A percentile compares a stretch with the other conserved stretches of the same genome.
phyloP scores from a whole-genome alignment of 2,888 invertebrate species.

The Lysandra bellargus region DNA sequence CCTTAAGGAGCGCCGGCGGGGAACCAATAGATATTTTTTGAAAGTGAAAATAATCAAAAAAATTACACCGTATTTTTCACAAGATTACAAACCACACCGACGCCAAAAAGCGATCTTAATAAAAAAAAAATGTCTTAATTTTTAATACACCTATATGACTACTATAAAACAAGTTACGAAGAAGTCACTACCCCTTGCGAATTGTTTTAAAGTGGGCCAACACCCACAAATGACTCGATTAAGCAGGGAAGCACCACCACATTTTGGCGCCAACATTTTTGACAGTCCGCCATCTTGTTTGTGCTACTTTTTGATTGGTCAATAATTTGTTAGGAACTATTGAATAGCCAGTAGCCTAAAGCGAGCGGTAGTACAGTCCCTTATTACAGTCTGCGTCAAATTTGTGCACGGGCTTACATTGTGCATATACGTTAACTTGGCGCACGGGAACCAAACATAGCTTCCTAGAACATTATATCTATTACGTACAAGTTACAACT shows the following conservation, averaged over 20 bases:
- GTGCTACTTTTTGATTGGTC: slow-evolving; percentile 14
- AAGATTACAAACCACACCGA: slow-evolving; percentile 43
- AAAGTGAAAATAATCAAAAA: slow-evolving; percentile 49
- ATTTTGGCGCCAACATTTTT: neutral
- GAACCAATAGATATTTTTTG: slow-evolving; percentile 36
- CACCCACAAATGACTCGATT: slow-evolving; percentile 12
- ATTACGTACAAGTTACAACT: neutral
- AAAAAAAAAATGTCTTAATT: slow-evolving; percentile 58
- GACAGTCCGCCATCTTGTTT: slow-evolving; percentile 9
- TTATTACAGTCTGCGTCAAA: neutral
- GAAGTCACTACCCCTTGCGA: slow-evolving; percentile 11
- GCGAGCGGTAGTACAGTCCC: neutral
- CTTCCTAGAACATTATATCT: neutral
- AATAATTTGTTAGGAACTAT: slow-evolving; percentile 15
- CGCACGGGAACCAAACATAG: neutral
- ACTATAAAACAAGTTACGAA: slow-evolving; percentile 45
- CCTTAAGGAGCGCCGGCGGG: slow-evolving; percentile 58
- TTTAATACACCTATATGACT: slow-evolving; percentile 51
- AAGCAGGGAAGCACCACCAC: neutral
- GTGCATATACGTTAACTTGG: neutral
- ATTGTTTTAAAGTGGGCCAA: neutral
- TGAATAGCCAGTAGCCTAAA: neutral
- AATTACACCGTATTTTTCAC: slow-evolving; percentile 49
- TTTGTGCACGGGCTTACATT: neutral
- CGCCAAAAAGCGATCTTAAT: slow-evolving; percentile 60